These are phyloP conservation scores for Phengaris arion DNA, from an alignment of 2,888 invertebrate species.

Conservation along the genomic window DNA sequence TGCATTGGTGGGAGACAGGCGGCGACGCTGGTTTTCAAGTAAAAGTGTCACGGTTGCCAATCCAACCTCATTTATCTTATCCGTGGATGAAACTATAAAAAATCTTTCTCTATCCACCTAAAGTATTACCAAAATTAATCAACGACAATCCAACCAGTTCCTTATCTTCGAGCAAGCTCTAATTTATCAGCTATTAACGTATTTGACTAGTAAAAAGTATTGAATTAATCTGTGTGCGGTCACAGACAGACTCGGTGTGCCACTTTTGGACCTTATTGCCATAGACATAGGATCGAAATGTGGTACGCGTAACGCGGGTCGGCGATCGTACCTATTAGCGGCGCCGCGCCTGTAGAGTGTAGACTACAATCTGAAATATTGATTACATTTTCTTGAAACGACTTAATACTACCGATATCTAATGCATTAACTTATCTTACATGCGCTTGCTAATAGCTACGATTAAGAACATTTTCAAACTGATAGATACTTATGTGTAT, in stretches of 20 bases:
- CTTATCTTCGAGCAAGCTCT: not conserved
- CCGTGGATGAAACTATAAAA: not conserved
- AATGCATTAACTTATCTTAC: not conserved
- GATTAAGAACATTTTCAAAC: not conserved
- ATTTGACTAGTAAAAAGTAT: not conserved
- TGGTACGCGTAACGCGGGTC: not conserved
- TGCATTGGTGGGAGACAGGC: too few relatives aligned
- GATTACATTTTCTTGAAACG: not conserved
- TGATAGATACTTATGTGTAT: not conserved
- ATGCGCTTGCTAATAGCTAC: conserved; percentile 5
- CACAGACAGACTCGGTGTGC: not conserved
- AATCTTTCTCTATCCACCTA: not conserved
- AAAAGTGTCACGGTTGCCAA: too few relatives aligned
- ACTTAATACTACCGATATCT: not conserved
- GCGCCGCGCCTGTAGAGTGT: not conserved
- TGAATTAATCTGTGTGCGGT: not conserved
- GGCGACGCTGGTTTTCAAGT: too few relatives aligned
- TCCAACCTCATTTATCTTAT: too few relatives aligned
- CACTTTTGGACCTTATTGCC: not conserved
- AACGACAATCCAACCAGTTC: not conserved
- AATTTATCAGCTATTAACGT: conserved; percentile 12
- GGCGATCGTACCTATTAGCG: not conserved
- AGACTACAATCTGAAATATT: not conserved
- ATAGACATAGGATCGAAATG: not conserved
- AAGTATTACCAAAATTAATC: conserved; percentile 2